Evolutionary conservation across 1,140 invertebrate genomes (phyloP).

Genomic region (Ptiloglossa arizonensis): DNA sequence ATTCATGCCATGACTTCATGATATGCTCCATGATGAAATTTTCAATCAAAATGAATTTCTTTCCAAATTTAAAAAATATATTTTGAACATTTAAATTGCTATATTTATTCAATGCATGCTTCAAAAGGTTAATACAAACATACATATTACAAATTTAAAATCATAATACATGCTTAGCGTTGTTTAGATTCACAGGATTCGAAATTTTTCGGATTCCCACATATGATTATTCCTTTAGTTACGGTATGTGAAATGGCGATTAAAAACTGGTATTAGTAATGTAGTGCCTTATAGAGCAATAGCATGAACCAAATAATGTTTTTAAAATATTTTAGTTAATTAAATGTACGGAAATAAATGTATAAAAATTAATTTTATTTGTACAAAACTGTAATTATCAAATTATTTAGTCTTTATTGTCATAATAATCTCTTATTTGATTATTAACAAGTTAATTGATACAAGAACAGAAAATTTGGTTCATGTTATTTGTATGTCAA

Average conservation of each 20-base stretch:
- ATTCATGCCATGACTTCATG: not conserved
- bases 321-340: not conserved
- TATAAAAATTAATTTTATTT: not conserved
- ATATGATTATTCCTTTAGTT: conserved; percentile 4
- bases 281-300: conserved; percentile 33
- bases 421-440: conserved; percentile 13
- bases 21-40: conserved; percentile 16
- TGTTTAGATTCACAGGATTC: conserved; percentile 18
- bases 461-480: conserved; percentile 25
- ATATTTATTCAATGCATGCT: not conserved
- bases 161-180: conserved; percentile 27
- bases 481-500: conserved; percentile 24
- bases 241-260: conserved; percentile 29
- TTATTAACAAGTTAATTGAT: conserved; percentile 13
- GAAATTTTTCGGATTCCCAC: conserved; percentile 30
- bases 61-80: not conserved
- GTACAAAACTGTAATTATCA: conserved; percentile 1
- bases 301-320: conserved; percentile 36
- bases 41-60: not conserved
- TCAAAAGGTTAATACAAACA: conserved; percentile 29
- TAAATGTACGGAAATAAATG: not conserved
- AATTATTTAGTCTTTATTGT: conserved; percentile 34
- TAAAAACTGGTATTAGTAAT: conserved; percentile 37
- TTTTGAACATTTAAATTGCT: not conserved
- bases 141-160: conserved; percentile 28